Evolutionary conservation across 2,113 vertebrate species (phyloP).

Genomic region (Cavia porcellus): DNA sequence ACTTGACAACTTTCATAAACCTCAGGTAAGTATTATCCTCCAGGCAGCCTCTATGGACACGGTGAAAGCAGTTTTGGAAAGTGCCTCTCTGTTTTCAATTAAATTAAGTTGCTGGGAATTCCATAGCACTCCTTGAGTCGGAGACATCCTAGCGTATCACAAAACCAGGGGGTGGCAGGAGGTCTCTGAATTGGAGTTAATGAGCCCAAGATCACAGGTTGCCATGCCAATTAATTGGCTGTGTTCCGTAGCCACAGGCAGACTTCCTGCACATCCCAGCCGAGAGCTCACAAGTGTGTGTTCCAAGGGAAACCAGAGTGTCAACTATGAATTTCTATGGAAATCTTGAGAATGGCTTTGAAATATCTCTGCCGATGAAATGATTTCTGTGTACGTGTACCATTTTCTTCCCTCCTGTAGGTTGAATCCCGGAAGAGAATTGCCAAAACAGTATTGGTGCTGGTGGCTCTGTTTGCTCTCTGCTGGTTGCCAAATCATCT

Average conservation of each 20-base stretch:
- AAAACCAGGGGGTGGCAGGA: constrained; percentile 18
- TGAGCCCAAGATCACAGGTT: constrained; percentile 35
- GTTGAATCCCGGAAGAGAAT: constrained; percentile 92
- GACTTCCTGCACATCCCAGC: not conserved
- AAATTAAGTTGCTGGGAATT: constrained; percentile 49
- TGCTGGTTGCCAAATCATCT: constrained; percentile 92
- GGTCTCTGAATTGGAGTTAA: constrained; percentile 44
- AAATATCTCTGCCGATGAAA: constrained; percentile 45
- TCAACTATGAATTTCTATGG: constrained; percentile 52
- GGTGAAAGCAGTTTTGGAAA: constrained; percentile 2
- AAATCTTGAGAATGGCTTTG: constrained; percentile 17
- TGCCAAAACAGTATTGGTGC: constrained; percentile 90
- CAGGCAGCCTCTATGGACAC: constrained; percentile 17
- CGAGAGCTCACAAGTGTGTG: not conserved
- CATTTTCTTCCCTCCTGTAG: constrained; percentile 79
- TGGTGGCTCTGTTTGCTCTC: constrained; percentile 90
- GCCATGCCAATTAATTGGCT: constrained; percentile 56
- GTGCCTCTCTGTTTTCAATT: not conserved
- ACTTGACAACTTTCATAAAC: constrained; percentile 48
- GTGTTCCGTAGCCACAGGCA: constrained; percentile 37
- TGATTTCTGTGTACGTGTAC: not conserved
- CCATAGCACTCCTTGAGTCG: constrained; percentile 1
- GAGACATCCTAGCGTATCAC: constrained; percentile 33
- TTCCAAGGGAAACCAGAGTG: constrained; percentile 29
- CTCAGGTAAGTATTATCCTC: not conserved